Evolutionary conservation across 2,113 vertebrate species (phyloP).

Genomic region (Microcebus jonahi): DNA sequence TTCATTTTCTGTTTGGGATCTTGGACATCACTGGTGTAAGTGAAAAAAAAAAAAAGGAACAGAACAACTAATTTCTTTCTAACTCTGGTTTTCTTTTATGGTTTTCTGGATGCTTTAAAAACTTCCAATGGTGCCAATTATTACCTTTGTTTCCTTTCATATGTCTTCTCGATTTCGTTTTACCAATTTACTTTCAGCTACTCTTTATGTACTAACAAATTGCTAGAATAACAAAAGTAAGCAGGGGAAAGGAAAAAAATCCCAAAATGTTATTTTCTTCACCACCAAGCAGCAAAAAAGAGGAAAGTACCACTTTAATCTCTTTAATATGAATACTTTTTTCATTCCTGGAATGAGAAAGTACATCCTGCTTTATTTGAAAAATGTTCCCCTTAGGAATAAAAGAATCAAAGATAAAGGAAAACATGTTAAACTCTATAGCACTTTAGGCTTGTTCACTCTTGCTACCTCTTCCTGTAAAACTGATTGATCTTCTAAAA

Average conservation of each 20-base stretch:
- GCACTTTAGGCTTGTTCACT: conserved; percentile 11
- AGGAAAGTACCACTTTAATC: background rate
- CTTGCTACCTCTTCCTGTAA: background rate
- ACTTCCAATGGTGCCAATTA: background rate
- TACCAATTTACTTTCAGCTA: conserved; percentile 39
- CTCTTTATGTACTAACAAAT: conserved; percentile 32
- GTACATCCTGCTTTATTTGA: conserved; percentile 54
- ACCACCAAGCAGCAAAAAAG: background rate
- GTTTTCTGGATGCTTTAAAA: background rate
- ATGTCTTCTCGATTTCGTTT: background rate
- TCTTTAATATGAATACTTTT: conserved; percentile 52
- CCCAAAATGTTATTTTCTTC: conserved; percentile 16
- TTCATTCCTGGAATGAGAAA: conserved; percentile 20
- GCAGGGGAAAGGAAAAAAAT: background rate
- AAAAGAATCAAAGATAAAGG: conserved; percentile 45
- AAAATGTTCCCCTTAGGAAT: conserved; percentile 52
- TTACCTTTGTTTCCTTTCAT: conserved; percentile 13
- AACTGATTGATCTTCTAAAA: conserved; percentile 31
- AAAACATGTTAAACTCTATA: background rate
- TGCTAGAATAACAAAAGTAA: conserved; percentile 12
- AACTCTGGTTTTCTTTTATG: background rate
- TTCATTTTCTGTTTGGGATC: background rate
- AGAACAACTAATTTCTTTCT: background rate
- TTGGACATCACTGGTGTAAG: background rate
- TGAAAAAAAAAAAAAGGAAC: background rate